These are phyloP conservation scores for Tachina lurida DNA, from an alignment of 2,888 invertebrate genomes.

Conservation along the genomic window DNA sequence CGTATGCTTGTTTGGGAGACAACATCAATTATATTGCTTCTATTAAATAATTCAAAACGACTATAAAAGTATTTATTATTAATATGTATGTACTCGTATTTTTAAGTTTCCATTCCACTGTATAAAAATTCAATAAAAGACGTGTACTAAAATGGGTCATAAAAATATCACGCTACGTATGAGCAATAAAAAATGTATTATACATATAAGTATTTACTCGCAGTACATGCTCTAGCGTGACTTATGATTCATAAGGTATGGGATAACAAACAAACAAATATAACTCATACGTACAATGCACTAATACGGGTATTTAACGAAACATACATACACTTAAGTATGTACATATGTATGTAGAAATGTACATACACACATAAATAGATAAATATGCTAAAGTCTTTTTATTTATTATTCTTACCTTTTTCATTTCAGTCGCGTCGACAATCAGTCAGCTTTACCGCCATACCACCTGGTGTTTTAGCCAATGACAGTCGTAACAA, in stretches of 20 bases:
- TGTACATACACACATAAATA: neutral
- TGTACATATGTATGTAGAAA: too few species aligned
- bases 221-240: neutral
- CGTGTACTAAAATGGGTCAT: neutral
- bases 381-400: neutral
- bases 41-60: too few species aligned
- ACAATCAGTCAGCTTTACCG: conserved; percentile 82
- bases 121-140: neutral
- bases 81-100: too few species aligned
- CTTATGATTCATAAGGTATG: neutral
- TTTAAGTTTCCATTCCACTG: too few species aligned
- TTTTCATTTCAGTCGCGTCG: conserved; percentile 79
- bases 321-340: too few species aligned
- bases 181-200: conserved; percentile 39
- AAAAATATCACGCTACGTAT: conserved; percentile 29
- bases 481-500: conserved; percentile 82
- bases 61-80: too few species aligned
- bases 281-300: conserved; percentile 37
- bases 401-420: neutral
- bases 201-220: too few species aligned
- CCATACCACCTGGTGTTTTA: conserved; percentile 82
- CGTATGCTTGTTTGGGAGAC: too few species aligned
- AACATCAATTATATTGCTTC: too few species aligned
- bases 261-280: conserved; percentile 1
- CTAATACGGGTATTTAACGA: neutral